A percentile compares a stretch with the other conserved stretches of the same genome.
phyloP scores from a whole-genome alignment of 2,797 vertebrate species.

The Poecilia velifera region DNA sequence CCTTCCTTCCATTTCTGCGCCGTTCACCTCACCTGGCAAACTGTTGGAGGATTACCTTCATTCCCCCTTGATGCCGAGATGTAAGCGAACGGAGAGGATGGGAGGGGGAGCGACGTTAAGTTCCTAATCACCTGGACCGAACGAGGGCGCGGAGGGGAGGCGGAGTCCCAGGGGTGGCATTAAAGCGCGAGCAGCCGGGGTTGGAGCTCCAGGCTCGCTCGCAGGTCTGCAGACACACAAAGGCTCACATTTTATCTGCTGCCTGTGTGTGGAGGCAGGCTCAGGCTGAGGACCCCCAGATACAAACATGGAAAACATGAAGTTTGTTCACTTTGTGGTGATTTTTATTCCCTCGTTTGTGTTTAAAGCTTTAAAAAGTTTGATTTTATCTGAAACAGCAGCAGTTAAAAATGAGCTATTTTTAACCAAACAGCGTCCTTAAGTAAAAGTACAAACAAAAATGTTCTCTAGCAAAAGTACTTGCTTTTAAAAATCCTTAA shows the following conservation, averaged over 20 bases:
- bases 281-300: background rate
- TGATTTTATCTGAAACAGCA: background rate
- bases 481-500: too few relatives aligned
- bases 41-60: slow-evolving; percentile 55
- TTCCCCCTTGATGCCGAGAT: slow-evolving; percentile 51
- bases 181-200: slow-evolving; percentile 55
- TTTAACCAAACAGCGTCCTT: background rate
- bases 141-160: slow-evolving; percentile 22
- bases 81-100: slow-evolving; percentile 45
- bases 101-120: slow-evolving; percentile 40
- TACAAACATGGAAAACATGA: background rate
- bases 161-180: slow-evolving; percentile 59
- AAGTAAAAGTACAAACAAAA: too few relatives aligned
- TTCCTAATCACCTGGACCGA: slow-evolving; percentile 71
- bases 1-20: slow-evolving; percentile 40
- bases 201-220: slow-evolving; percentile 49
- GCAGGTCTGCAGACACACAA: slow-evolving; percentile 24
- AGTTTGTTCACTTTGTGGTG: background rate
- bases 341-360: background rate
- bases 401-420: background rate
- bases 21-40: slow-evolving; percentile 58
- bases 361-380: background rate
- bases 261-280: background rate
- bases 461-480: too few relatives aligned
- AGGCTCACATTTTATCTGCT: background rate